Base-by-base conservation (phyloP, 2,888 invertebrate species). In the Melanostoma mellinum region DNA sequence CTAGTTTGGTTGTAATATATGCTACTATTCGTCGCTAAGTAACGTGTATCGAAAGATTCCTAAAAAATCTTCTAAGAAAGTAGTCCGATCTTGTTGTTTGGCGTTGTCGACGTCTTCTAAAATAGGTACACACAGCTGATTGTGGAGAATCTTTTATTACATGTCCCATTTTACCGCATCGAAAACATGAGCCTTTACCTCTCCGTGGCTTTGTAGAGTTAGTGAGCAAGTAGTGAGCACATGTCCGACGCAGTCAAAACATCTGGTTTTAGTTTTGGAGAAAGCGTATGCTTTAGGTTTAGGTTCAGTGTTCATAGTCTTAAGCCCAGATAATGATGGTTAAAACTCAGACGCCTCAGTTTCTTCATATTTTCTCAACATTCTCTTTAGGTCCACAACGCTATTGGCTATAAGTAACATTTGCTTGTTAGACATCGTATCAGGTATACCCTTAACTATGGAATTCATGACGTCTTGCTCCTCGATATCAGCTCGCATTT, bases 361-460 rank as follows among this genome's bases (percentile, higher is more conserved):
- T 50, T 65, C 10, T 10, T 44, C 46, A 30, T 60, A 44, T 9
- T 44, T 60, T 3, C 60, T 60, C n/a, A 60, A 32, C 3, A 33
- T n/a, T 6, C 8, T 6, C 6, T 65, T 65, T 6, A 50, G 8
- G 6, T 65, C 50, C 3, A 40, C 9, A 3, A 50, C 9, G 32
- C 3, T 52, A 10, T 67, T 42, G 6, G 53, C 63, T 38, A 50
- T 52, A 3, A 42, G 42, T 3, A 42, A 8, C 50, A 73, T 4
- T 56, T 65, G 40, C 30, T 73, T 79, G 20, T 78, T 78, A 9
- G 32, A 1, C 30, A 30, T 38, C 6, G 56, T 32, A 46, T 77
- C 76, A 4, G 38, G 69, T 10, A 77, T 77, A 46, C 77, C 63
- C 35, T 65, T 56, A 6, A 65, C 52, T 5, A 77, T 65, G 40